phyloP scores from a whole-genome alignment of 2,113 vertebrate genomes.

The Petaurus breviceps region DNA sequence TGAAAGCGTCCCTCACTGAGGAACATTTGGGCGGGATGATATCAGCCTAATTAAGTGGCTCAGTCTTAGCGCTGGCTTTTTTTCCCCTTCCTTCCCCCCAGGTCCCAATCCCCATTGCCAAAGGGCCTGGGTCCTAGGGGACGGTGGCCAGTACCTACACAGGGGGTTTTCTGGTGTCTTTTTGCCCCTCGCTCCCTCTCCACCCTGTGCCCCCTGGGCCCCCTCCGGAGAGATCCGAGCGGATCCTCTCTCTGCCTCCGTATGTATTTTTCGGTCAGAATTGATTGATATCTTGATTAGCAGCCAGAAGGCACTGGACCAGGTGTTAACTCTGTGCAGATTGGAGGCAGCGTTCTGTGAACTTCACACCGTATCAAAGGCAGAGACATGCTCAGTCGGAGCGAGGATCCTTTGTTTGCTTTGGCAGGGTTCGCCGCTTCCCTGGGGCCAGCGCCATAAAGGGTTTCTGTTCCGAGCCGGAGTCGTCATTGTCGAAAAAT shows the following conservation, averaged over 20 bases:
- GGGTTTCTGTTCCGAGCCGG: conserved; percentile 94
- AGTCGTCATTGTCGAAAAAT: conserved; percentile 97
- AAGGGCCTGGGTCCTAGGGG: conserved; percentile 48
- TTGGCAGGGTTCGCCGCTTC: conserved; percentile 94
- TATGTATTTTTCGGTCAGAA: conserved; percentile 73
- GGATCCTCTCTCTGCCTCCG: background rate
- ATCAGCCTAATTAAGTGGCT: conserved; percentile 80
- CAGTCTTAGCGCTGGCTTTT: conserved; percentile 57
- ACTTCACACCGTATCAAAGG: conserved; percentile 88
- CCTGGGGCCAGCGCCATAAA: conserved; percentile 94
- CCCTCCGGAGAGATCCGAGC: background rate
- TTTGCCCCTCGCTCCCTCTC: conserved; percentile 28
- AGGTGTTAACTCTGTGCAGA: conserved; percentile 88
- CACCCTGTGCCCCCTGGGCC: background rate
- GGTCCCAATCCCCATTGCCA: conserved; percentile 56
- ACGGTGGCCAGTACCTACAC: conserved; percentile 69
- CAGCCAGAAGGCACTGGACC: conserved; percentile 86
- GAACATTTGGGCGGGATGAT: conserved; percentile 78
- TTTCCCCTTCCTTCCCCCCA: conserved; percentile 10
- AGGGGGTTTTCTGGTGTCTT: conserved; percentile 47
- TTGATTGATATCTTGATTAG: conserved; percentile 94
- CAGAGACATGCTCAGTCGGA: conserved; percentile 88
- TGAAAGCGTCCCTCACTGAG: conserved; percentile 57
- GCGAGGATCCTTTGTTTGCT: conserved; percentile 94
- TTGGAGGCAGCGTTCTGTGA: conserved; percentile 88